Evolutionary conservation across 2,888 invertebrate genomes (phyloP), one percentile per base, ranked within the genome.

Genomic region (Eretmocerus hayati): DNA sequence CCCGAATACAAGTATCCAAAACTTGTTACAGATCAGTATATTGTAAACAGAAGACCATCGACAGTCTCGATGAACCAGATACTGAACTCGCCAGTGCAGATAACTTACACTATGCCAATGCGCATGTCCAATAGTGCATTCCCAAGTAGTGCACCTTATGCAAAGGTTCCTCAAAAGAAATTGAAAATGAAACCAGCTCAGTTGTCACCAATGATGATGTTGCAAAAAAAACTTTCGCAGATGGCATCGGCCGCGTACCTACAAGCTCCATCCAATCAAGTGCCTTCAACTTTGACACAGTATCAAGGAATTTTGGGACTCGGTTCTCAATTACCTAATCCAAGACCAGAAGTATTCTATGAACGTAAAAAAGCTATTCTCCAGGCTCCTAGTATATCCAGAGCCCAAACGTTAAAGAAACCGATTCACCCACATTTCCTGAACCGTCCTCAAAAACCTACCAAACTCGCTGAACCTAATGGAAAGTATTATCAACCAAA

Each of bases 11-110:
- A 64, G 60, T 59, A 62, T 50, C 67, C 67, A 67, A 67, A 69
- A 65, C 60, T 69, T 61, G 56, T 69, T 69, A 53, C 69, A 70
- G 69, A 69, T 67, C 59, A 47, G 16, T 63, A 50, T n/a, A n/a
- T 61, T 62, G 59, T 62, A 64, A 56, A 46, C 45, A 26, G 26
- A 6, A 26, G 26, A n/a, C n/a, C n/a, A n/a, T n/a, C n/a, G n/a
- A n/a, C n/a, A n/a, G n/a, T n/a, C n/a, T n/a, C n/a, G n/a, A n/a
- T n/a, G n/a, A n/a, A n/a, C n/a, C n/a, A n/a, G n/a, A n/a, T n/a
- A n/a, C n/a, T n/a, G n/a, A n/a, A n/a, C 35, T 26, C 37, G 54
- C 61, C 48, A n/a, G 37, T 62, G 61, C 53, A 62, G 56, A 47
- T 55, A 53, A 55, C 58, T 58, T 62, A 58, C 51, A 60, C 55